Evolutionary conservation across 2,888 invertebrate species (phyloP).

Genomic region (Ornithoptera priamus): DNA sequence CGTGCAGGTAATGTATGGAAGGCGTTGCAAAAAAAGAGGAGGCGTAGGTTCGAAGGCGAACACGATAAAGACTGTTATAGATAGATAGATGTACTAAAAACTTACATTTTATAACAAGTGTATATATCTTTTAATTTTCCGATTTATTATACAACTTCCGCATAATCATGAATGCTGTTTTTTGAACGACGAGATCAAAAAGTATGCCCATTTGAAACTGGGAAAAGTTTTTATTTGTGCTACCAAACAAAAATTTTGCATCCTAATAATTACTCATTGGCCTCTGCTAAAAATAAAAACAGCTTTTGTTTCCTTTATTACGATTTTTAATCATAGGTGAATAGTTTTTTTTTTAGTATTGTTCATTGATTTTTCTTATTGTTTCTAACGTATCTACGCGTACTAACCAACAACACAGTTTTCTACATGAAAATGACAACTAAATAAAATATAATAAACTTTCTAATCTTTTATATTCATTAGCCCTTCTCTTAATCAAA

Average conservation of each 20-base stretch:
- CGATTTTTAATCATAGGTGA: neutral
- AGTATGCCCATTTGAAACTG: neutral
- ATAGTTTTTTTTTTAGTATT: neutral
- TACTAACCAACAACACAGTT: too few relatives aligned
- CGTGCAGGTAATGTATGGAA: too few relatives aligned
- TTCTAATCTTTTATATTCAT: too few relatives aligned
- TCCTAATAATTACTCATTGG: conserved; percentile 10
- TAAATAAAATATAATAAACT: too few relatives aligned
- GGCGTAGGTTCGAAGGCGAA: too few relatives aligned
- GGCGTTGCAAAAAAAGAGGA: too few relatives aligned
- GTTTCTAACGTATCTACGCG: too few relatives aligned
- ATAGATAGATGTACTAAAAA: neutral
- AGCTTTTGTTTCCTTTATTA: conserved; percentile 6
- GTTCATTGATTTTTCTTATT: neutral
- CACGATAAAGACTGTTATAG: too few relatives aligned
- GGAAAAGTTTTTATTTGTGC: neutral
- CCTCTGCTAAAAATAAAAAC: conserved; percentile 3
- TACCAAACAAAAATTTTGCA: conserved; percentile 1
- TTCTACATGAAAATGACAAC: too few relatives aligned
- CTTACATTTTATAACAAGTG: neutral
- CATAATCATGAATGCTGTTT: neutral
- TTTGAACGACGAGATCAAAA: conserved; percentile 1
- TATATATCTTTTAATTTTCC: neutral
- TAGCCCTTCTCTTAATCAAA: neutral
- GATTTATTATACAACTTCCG: conserved; percentile 2